These are phyloP conservation scores for Pocillopora verrucosa DNA, from an alignment of 64 coral and sea anemone species.

Conservation along the genomic window DNA sequence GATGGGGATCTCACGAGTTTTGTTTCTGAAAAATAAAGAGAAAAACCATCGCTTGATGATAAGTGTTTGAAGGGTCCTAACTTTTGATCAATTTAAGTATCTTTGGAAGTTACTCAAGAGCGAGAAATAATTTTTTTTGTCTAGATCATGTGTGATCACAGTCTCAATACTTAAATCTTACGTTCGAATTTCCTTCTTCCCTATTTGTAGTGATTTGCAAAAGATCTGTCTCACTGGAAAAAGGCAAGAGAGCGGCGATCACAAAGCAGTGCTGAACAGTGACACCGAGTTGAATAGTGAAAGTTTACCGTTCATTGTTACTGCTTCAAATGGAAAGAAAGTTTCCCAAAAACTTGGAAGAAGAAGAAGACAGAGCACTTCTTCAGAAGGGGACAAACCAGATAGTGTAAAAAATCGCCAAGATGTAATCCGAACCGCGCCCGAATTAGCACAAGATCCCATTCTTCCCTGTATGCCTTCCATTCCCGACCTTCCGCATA, in stretches of 20 bases:
- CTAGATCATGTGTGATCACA: too few species aligned
- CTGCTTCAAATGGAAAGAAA: conserved; percentile 1
- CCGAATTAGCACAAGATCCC: not conserved
- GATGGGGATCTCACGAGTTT: too few species aligned
- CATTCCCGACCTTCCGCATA: not conserved
- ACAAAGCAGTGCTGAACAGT: not conserved
- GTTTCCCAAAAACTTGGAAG: conserved; percentile 11
- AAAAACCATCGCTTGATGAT: too few species aligned
- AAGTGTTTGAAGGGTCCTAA: too few species aligned
- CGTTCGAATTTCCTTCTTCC: not conserved
- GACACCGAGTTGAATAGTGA: not conserved
- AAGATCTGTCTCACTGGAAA: conserved; percentile 66
- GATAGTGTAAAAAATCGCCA: not conserved
- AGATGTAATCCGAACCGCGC: conserved; percentile 4
- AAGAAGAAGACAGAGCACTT: not conserved
- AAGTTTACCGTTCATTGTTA: conserved; percentile 9
- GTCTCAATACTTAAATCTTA: not conserved
- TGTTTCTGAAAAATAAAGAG: too few species aligned
- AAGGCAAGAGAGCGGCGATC: conserved; percentile 3
- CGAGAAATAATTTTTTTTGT: too few species aligned
- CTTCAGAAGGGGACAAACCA: not conserved
- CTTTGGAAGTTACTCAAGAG: too few species aligned
- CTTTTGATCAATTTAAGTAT: too few species aligned
- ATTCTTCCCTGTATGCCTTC: not conserved
- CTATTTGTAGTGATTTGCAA: conserved; percentile 33